Conservation (phyloP, 2,888 invertebrate species). For the Lepidocyrtinus sp. region DNA sequence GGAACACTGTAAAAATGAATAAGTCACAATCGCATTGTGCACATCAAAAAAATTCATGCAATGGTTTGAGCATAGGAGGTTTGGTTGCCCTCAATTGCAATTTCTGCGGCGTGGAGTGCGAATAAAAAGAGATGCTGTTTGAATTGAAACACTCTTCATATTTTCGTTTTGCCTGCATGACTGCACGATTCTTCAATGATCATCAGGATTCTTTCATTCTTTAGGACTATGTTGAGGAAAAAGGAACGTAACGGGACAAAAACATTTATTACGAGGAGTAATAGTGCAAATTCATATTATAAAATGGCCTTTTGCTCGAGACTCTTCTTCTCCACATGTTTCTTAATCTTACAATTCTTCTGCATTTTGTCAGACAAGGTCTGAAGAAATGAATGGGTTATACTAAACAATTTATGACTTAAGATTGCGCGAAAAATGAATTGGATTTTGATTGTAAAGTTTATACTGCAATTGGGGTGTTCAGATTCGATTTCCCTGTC, state of each 20-base stretch:
- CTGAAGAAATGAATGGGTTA: background rate
- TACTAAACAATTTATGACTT: background rate
- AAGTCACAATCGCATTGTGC: background rate
- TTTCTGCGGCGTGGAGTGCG: conserved; percentile 17
- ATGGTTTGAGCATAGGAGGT: background rate
- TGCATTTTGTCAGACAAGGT: background rate
- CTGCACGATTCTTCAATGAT: conserved; percentile 53
- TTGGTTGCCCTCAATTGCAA: conserved; percentile 48
- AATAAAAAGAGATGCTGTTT: conserved; percentile 24
- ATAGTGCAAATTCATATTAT: background rate
- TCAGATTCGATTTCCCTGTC: too few relatives aligned
- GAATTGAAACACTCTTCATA: conserved; percentile 27
- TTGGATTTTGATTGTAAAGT: background rate
- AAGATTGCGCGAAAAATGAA: background rate
- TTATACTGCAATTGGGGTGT: background rate
- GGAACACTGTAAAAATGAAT: background rate
- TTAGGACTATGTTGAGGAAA: conserved; percentile 15
- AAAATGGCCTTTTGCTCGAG: background rate
- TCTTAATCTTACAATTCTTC: background rate
- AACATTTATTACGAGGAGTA: too few relatives aligned
- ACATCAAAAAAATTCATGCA: background rate
- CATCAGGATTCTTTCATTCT: conserved; percentile 33
- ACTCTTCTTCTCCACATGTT: background rate
- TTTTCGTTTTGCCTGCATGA: conserved; percentile 40
- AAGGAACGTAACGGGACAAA: conserved; percentile 47